These are phyloP conservation scores for Mesorhabditis spiculigera DNA, from an alignment of 2,888 invertebrate genomes.

Conservation along the genomic window DNA sequence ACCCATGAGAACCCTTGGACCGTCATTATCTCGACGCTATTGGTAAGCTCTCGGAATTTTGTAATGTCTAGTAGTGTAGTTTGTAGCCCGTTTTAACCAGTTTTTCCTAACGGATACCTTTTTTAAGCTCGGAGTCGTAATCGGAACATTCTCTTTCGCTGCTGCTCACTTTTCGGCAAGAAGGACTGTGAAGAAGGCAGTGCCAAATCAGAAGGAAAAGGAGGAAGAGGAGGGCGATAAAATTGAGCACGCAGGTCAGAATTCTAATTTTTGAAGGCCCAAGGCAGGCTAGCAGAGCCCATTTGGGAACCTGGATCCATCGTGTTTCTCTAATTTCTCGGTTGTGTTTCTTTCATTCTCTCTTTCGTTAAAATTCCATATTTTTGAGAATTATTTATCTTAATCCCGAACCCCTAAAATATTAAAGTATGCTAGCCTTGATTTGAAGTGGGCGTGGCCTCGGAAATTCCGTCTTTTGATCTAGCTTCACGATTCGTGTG, in stretches of 20 bases:
- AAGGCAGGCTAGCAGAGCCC: neutral
- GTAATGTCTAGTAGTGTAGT: neutral
- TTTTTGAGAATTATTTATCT: no score
- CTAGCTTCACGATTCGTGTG: no score
- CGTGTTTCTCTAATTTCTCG: neutral
- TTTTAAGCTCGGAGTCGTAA: neutral
- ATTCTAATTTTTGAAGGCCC: neutral
- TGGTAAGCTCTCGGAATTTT: slow-evolving; percentile 4
- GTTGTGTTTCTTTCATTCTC: no score
- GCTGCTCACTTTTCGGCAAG: neutral
- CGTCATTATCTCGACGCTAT: neutral
- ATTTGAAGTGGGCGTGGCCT: no score
- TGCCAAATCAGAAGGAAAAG: neutral
- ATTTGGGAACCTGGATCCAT: neutral
- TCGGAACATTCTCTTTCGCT: neutral
- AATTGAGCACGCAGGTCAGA: neutral
- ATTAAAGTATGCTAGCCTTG: no score
- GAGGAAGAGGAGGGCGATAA: neutral
- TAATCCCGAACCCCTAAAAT: no score
- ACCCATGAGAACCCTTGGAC: neutral
- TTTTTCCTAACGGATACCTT: neutral
- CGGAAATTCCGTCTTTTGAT: no score
- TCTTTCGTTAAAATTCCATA: no score
- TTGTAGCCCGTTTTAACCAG: neutral
- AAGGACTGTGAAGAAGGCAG: neutral